Conservation (phyloP, 2,888 invertebrate genomes). For the Periphyllus acericola region DNA sequence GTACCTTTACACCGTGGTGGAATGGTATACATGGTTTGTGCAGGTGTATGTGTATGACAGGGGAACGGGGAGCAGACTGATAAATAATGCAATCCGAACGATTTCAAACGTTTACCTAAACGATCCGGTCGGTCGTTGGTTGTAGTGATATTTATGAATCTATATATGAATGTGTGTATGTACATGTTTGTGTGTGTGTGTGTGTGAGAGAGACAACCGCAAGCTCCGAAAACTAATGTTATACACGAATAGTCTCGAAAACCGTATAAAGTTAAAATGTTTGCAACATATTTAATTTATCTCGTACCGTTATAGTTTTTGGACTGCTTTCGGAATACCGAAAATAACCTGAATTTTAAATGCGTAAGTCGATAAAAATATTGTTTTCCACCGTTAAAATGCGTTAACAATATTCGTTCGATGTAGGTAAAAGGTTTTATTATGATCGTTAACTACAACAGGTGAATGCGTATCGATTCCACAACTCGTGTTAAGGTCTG, state of each 20-base stretch:
- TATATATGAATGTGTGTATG: not conserved
- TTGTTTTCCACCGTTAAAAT: too few species aligned
- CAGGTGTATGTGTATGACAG: not conserved
- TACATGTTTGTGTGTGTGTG: not conserved
- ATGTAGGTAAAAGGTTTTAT: too few species aligned
- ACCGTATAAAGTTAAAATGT: not conserved
- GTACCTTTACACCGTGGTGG: not conserved
- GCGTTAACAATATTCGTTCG: too few species aligned
- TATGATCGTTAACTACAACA: too few species aligned
- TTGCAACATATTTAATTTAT: not conserved
- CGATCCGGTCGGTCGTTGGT: slow-evolving; percentile 6
- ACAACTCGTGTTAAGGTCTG: too few species aligned
- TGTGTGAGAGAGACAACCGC: not conserved
- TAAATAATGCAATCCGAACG: slow-evolving; percentile 48
- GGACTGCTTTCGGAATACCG: not conserved
- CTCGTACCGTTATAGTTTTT: not conserved
- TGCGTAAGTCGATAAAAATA: too few species aligned
- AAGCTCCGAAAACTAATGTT: not conserved
- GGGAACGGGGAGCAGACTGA: not conserved
- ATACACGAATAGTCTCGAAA: not conserved
- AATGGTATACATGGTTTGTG: not conserved
- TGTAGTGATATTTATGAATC: not conserved
- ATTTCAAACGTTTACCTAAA: slow-evolving; percentile 29
- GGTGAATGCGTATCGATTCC: too few species aligned
- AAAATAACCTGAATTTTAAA: not conserved